Conservation (phyloP, 53 echinoderm and acorn worm species). For the Paelopatides confundens region DNA sequence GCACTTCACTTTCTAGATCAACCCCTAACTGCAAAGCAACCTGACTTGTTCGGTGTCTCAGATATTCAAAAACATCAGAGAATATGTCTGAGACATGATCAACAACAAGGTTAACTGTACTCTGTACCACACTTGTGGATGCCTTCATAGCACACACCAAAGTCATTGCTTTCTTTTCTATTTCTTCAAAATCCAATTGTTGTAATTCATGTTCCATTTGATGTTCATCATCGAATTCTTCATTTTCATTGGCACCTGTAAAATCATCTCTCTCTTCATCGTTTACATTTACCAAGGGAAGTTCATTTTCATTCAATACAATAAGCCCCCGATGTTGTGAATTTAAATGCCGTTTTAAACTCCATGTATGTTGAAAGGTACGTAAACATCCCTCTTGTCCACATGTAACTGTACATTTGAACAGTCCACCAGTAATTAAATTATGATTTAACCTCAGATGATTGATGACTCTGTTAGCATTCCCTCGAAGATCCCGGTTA, state of each 20-base stretch:
- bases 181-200: too few species aligned
- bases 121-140: constrained; percentile 30
- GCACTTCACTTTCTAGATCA: not conserved
- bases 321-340: constrained; percentile 14
- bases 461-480: not conserved
- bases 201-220: too few species aligned
- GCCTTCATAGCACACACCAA: constrained; percentile 35
- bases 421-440: constrained; percentile 16
- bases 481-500: too few species aligned
- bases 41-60: constrained; percentile 1
- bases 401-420: not conserved
- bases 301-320: not conserved
- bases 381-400: constrained; percentile 29
- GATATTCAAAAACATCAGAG: constrained; percentile 6
- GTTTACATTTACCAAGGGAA: too few species aligned
- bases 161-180: not conserved
- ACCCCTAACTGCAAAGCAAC: not conserved
- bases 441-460: constrained; percentile 11
- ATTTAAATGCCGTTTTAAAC: constrained; percentile 15
- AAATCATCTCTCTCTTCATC: not conserved
- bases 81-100: constrained; percentile 37
- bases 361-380: constrained; percentile 22
- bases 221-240: not conserved
- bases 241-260: not conserved
- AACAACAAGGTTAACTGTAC: constrained; percentile 28